These are phyloP conservation scores for Urophycis tenuis DNA, from an alignment of 2,797 vertebrate species.

Conservation along the genomic window DNA sequence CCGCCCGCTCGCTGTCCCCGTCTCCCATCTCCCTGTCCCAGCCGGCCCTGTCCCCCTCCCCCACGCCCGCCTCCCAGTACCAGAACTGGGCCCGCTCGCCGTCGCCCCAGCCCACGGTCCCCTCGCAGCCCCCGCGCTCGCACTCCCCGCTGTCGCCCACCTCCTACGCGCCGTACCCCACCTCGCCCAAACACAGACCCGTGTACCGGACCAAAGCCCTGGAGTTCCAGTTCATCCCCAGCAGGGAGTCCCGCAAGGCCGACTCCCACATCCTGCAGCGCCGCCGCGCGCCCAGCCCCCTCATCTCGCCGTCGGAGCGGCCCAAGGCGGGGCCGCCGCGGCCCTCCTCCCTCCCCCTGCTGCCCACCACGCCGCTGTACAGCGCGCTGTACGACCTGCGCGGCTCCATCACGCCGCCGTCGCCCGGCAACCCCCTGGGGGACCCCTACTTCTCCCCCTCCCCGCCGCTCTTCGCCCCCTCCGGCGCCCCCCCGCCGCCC, in stretches of 20 bases:
- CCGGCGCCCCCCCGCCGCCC: conserved; percentile 70
- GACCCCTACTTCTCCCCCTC: conserved; percentile 77
- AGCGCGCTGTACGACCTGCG: conserved; percentile 83
- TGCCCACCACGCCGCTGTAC: conserved; percentile 74
- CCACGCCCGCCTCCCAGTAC: conserved; percentile 72
- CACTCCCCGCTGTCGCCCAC: conserved; percentile 69
- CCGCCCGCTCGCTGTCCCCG: conserved; percentile 66
- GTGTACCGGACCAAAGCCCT: conserved; percentile 76
- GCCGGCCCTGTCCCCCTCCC: conserved; percentile 68
- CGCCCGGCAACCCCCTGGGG: conserved; percentile 74
- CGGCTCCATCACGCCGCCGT: conserved; percentile 76
- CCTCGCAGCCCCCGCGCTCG: conserved; percentile 58
- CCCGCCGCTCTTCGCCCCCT: conserved; percentile 74
- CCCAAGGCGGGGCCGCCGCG: conserved; percentile 79
- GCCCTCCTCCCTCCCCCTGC: conserved; percentile 78
- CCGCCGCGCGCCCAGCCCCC: conserved; percentile 84
- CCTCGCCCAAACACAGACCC: conserved; percentile 77
- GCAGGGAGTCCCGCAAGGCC: conserved; percentile 69
- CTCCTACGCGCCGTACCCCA: conserved; percentile 67
- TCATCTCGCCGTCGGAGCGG: conserved; percentile 80
- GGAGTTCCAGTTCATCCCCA: conserved; percentile 72
- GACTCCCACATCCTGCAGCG: conserved; percentile 73
- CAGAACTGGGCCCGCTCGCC: conserved; percentile 69
- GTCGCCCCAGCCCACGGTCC: conserved; percentile 67
- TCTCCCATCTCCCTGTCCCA: conserved; percentile 71